Evolutionary conservation across 2,888 invertebrate genomes (phyloP).

Genomic region (Aethes cnicana): DNA sequence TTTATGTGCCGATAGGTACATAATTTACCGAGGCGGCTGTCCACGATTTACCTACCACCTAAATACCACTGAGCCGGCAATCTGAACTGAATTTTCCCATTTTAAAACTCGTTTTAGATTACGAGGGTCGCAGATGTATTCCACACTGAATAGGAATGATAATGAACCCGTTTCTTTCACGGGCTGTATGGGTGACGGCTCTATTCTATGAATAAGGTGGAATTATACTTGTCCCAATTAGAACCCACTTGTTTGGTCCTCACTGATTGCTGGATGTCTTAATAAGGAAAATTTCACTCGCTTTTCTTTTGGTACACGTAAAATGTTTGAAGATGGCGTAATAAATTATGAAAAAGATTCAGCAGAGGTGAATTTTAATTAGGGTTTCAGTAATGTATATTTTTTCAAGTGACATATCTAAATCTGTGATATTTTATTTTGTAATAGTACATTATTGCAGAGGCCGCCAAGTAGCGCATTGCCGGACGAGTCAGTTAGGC

Average conservation of each 20-base stretch:
- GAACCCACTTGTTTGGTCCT: constrained; percentile 37
- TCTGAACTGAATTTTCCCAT: too few relatives aligned
- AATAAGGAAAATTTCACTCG: constrained; percentile 6
- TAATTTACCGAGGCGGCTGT: constrained; percentile 18
- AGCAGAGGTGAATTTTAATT: too few relatives aligned
- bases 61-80: constrained; percentile 20
- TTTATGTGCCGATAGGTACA: constrained; percentile 16
- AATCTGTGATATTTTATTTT: too few relatives aligned
- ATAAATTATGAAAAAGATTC: too few relatives aligned
- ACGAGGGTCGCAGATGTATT: constrained; percentile 50
- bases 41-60: constrained; percentile 21
- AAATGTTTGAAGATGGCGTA: too few relatives aligned
- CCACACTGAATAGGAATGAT: constrained; percentile 53
- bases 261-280: constrained; percentile 9
- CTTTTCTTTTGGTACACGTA: not conserved
- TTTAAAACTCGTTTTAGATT: too few relatives aligned
- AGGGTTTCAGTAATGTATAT: too few relatives aligned
- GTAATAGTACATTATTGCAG: too few relatives aligned
- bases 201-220: constrained; percentile 46
- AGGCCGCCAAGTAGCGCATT: too few relatives aligned
- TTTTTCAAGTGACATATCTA: too few relatives aligned
- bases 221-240: constrained; percentile 48
- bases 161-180: constrained; percentile 55
- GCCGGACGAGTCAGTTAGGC: too few relatives aligned
- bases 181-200: constrained; percentile 42